These are phyloP conservation scores for Cephus runcator DNA, from an alignment of 2,888 invertebrate genomes.

Conservation along the genomic window DNA sequence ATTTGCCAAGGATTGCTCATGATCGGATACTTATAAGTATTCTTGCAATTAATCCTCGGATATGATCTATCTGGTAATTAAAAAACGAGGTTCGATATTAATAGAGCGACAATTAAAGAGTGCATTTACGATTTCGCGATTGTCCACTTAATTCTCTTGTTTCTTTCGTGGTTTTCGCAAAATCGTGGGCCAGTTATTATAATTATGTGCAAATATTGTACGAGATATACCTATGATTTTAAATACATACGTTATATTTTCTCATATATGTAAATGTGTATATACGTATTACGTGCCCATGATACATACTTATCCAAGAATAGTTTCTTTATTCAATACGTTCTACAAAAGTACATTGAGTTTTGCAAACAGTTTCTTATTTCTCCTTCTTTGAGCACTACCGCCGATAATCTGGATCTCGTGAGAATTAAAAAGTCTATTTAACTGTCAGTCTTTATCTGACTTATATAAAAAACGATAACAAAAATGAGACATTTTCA, in stretches of 20 bases:
- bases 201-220: slow-evolving; percentile 12
- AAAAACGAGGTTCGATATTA: slow-evolving; percentile 15
- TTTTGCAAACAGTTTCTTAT: background rate
- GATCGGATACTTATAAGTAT: background rate
- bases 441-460: background rate
- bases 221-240: slow-evolving; percentile 16
- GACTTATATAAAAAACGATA: background rate
- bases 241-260: slow-evolving; percentile 45
- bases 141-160: background rate
- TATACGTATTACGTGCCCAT: background rate
- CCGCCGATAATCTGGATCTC: background rate
- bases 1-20: background rate
- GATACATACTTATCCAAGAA: background rate
- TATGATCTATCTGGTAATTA: background rate
- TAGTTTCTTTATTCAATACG: background rate
- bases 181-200: background rate
- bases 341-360: background rate
- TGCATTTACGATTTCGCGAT: background rate
- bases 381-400: background rate
- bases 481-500: background rate
- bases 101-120: slow-evolving; percentile 6
- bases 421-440: background rate
- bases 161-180: background rate
- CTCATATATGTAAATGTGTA: slow-evolving; percentile 18
- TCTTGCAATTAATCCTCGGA: background rate